Base-by-base conservation (phyloP, 2,888 invertebrate species). In the Pseudococcus longispinus region DNA sequence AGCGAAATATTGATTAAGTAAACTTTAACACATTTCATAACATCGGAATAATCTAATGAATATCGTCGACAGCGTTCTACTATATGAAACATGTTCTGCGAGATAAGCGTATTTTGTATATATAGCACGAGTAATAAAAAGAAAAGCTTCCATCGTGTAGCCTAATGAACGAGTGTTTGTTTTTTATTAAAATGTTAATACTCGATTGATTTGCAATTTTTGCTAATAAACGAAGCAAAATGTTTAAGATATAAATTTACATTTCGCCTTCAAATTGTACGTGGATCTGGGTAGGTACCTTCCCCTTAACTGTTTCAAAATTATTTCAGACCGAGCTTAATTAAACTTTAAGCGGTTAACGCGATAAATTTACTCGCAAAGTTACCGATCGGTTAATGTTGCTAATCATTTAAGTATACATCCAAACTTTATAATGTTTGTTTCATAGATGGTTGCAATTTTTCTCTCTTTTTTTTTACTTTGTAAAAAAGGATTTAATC, bases 1-100 rank as follows among this genome's bases (percentile, higher is more conserved):
- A 70, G 70, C 37, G 42, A 80, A 80, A 23, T 80, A 80, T 80
- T 80, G 77, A 80, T 80, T 80, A 77, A 65, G 65, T 70, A 70
- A 80, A 80, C 77, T 42, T 11, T 42, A 80, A 37, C 8, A 42
- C 42, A 70, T 70, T 70, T 70, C 18, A 29, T 70, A 20, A 29
- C 13, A 20, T 80, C 20, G 9, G 29, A 42, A 80, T 80, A 37
- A 42, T 80, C 42, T 80, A 80, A 80, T 80, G 77, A 80, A 80
- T 37, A 80, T 20, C 20, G 37, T n/a, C 13, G 77, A 18, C n/a
- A 23, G 23, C 8, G 77, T 15, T 74, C 37, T 29, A 70, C n/a
- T n/a, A 6, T 51, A 23, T 42, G 77, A 4, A 20, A 80, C 42
- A 80, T 80, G 77, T 70, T 70, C 15, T 6, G 26, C 11, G 65